These are phyloP conservation scores for Lampris megalopsis DNA, from an alignment of 2,113 vertebrate genomes.

Conservation along the genomic window DNA sequence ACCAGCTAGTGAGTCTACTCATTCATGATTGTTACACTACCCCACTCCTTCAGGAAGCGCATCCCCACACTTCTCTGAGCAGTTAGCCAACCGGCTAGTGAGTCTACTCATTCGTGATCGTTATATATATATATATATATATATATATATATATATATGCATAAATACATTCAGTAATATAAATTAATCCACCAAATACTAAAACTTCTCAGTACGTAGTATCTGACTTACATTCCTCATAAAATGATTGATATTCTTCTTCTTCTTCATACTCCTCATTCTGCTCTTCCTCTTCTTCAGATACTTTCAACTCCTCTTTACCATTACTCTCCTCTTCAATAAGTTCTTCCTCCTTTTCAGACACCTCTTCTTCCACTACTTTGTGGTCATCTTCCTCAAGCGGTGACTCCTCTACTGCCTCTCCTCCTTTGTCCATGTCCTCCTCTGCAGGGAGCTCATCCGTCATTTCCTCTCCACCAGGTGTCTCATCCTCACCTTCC, in stretches of 20 bases:
- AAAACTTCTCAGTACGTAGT: not conserved
- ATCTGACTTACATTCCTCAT: constrained; percentile 64
- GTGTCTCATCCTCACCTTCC: constrained; percentile 9
- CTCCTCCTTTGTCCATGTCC: not conserved
- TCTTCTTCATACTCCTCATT: constrained; percentile 6
- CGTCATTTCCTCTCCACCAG: not conserved
- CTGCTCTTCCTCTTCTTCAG: constrained; percentile 9
- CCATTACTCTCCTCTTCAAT: constrained; percentile 28
- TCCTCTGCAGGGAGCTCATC: not conserved
- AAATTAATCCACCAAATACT: not conserved
- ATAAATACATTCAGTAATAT: not conserved
- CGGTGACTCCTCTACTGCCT: not conserved
- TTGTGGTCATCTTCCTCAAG: not conserved
- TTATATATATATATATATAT: no score
- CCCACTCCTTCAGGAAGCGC: no score
- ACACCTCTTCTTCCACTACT: not conserved
- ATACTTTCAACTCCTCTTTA: constrained; percentile 23
- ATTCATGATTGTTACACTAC: no score
- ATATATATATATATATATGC: not conserved
- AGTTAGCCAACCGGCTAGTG: no score
- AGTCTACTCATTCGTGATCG: no score
- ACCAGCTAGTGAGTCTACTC: no score
- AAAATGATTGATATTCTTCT: constrained; percentile 40
- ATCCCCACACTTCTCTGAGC: no score
- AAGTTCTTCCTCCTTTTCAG: constrained; percentile 9